phyloP scores from a whole-genome alignment of 2,113 vertebrate species.

The Phaethornis superciliosus region DNA sequence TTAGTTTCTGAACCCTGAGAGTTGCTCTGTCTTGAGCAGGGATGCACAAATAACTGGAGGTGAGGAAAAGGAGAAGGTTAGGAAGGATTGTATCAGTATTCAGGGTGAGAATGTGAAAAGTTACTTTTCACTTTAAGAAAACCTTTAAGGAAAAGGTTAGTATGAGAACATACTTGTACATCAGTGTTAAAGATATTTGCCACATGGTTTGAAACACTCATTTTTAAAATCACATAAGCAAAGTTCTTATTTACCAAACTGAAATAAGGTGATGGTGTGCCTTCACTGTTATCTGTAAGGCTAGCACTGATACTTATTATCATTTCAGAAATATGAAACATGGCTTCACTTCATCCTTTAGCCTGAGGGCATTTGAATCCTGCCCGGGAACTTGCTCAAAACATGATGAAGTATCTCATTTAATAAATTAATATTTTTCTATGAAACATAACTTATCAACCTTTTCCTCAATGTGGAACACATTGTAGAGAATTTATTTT shows the following conservation, averaged over 20 bases:
- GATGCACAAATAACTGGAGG: neutral
- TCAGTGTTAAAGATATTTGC: neutral
- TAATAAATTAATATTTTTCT: neutral
- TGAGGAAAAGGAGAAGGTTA: neutral
- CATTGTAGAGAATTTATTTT: neutral
- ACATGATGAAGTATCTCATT: neutral
- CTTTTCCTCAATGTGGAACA: neutral
- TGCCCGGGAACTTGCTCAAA: neutral
- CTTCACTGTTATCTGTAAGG: neutral
- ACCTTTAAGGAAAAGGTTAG: neutral
- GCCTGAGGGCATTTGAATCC: conserved; percentile 4
- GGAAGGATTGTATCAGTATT: neutral
- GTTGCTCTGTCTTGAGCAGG: neutral
- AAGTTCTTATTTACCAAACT: neutral
- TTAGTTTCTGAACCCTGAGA: neutral
- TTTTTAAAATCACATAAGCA: neutral
- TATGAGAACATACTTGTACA: neutral
- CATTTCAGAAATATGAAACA: conserved; percentile 3
- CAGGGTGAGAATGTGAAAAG: neutral
- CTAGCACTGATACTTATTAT: neutral
- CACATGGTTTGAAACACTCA: neutral
- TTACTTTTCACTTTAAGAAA: neutral
- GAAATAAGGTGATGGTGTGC: neutral
- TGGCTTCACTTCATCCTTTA: neutral
- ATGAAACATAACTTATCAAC: neutral